Evolutionary conservation across 2,797 vertebrate species (phyloP), one percentile per base, ranked within the genome.

Genomic region (Melanotaenia pygmaea): DNA sequence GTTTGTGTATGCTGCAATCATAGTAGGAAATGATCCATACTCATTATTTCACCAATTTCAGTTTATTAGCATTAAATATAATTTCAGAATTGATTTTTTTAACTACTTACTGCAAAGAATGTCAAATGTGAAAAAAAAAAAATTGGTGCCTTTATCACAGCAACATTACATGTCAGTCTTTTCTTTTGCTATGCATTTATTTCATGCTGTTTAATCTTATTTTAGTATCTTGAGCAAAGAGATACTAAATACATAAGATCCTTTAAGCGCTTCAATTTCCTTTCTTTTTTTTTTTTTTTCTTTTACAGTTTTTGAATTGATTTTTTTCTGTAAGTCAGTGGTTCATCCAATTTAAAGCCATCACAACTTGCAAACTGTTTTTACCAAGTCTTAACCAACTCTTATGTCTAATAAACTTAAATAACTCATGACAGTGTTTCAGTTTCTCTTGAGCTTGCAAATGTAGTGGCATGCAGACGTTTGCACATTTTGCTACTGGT

Each of bases 351-450:
- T 82, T 83, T 77, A 78, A 82, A 82, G 50, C 71, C 77, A 81
- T 87, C 58, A 70, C 51, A 65, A 80, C 83, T 85, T 84, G 85
- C 81, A 59, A 82, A 86, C 56, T 5, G 28, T 84, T 88, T 87
- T 70, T 76, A 85, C 43, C n/a, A 12, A 86, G 76, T 84, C 77
- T 83, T 89, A 88, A 87, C 58, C 43, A 64, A 18, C 56, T 88
- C 70, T 77, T 68, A 79, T 82, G 53, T 86, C 77, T 77, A 93
- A 91, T 93, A 91, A 92, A 93, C 81, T 73, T 24, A 66, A 61
- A 70, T 32, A 84, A 80, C 12, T 64, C 11, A 61, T 3, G 1
- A 37, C 58, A 0, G 16, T 40, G 20, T 2, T 32, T 3, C 1
- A 16, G 8, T 3, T 63, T 51, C 10, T 30, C 13, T 54, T 54